A percentile compares a stretch with the other conserved stretches of the same genome.
Evolutionary conservation across 2,797 vertebrate species (phyloP).

Genomic region (Lacerta viridis): DNA sequence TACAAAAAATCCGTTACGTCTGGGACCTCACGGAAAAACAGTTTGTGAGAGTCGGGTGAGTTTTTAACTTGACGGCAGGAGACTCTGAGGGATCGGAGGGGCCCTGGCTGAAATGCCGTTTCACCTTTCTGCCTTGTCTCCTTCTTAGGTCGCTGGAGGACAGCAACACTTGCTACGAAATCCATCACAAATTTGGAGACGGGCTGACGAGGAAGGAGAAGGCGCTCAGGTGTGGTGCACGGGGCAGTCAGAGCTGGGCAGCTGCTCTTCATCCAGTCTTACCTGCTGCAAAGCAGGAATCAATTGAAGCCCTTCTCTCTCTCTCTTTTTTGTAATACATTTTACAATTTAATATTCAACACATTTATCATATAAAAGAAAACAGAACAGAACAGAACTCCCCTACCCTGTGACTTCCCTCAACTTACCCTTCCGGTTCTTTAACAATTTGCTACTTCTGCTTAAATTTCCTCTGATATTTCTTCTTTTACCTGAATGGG

Average conservation of each 20-base stretch:
- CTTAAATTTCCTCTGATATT: too few relatives aligned
- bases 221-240: conserved; percentile 72
- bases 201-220: conserved; percentile 76
- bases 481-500: too few relatives aligned
- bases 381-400: too few relatives aligned
- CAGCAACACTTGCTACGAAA: conserved; percentile 70
- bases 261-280: neutral
- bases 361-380: too few relatives aligned
- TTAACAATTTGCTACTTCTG: too few relatives aligned
- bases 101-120: neutral
- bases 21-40: conserved; percentile 76
- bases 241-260: neutral
- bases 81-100: neutral
- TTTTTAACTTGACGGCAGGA: neutral
- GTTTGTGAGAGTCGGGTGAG: conserved; percentile 81
- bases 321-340: too few relatives aligned
- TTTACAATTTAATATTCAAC: too few relatives aligned
- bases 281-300: too few relatives aligned
- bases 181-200: conserved; percentile 74
- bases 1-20: conserved; percentile 81
- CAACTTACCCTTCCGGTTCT: too few relatives aligned
- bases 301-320: too few relatives aligned
- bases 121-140: conserved; percentile 1
- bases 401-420: too few relatives aligned
- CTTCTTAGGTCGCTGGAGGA: conserved; percentile 77